These are phyloP conservation scores for Meriones unguiculatus DNA, from an alignment of 2,113 vertebrate species.

Conservation along the genomic window DNA sequence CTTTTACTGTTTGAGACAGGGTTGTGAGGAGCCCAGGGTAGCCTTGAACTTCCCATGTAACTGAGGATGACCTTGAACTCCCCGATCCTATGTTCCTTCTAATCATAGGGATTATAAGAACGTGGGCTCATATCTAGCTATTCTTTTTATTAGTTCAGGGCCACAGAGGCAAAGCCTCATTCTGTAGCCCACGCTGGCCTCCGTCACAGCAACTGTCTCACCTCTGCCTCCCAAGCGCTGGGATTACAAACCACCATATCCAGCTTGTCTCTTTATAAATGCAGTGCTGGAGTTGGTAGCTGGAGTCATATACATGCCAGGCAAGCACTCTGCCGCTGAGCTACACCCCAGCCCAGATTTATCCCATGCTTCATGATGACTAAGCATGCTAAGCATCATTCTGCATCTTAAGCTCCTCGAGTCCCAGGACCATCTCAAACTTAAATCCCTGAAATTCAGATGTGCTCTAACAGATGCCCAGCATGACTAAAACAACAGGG, in stretches of 20 bases:
- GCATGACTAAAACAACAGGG: neutral
- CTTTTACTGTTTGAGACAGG: neutral
- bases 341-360: neutral
- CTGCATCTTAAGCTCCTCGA: conserved; percentile 43
- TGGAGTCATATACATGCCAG: neutral
- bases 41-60: neutral
- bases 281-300: neutral
- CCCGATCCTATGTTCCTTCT: too few relatives aligned
- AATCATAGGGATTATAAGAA: neutral
- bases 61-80: neutral
- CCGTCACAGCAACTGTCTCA: neutral
- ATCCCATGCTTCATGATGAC: neutral
- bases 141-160: neutral
- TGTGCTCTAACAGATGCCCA: neutral
- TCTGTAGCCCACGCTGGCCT: neutral
- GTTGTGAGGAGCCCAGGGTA: neutral
- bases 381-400: conserved; percentile 23
- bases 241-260: neutral
- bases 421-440: conserved; percentile 22
- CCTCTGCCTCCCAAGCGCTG: neutral
- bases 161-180: neutral
- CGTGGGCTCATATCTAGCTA: too few relatives aligned
- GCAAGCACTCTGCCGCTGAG: neutral
- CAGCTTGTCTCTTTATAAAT: neutral
- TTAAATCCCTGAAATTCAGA: conserved; percentile 39